Evolutionary conservation across 2,113 vertebrate species (phyloP).

Genomic region (Heterocephalus glaber): DNA sequence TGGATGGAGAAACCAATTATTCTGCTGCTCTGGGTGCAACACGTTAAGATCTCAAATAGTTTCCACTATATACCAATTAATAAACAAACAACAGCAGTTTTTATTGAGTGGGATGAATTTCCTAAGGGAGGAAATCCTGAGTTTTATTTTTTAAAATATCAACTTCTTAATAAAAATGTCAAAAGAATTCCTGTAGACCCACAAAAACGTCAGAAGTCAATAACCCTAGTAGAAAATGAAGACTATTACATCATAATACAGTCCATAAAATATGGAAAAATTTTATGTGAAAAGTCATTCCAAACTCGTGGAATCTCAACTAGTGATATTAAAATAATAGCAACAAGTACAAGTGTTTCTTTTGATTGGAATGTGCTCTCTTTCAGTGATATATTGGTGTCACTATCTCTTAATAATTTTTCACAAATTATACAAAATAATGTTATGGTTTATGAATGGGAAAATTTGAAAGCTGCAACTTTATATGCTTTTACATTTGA

Average conservation of each 20-base stretch:
- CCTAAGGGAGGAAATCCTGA: slow-evolving; percentile 82
- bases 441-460: slow-evolving; percentile 80
- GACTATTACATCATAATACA: slow-evolving; percentile 86
- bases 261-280: slow-evolving; percentile 83
- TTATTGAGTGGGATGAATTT: slow-evolving; percentile 85
- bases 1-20: slow-evolving; percentile 83
- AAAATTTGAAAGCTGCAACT: slow-evolving; percentile 85
- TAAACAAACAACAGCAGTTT: slow-evolving; percentile 78
- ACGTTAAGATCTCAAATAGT: slow-evolving; percentile 81
- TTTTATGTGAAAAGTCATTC: slow-evolving; percentile 85
- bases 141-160: slow-evolving; percentile 84
- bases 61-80: slow-evolving; percentile 68
- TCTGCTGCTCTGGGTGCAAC: slow-evolving; percentile 79
- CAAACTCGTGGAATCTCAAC: slow-evolving; percentile 82
- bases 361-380: slow-evolving; percentile 85
- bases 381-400: slow-evolving; percentile 78
- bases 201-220: slow-evolving; percentile 82
- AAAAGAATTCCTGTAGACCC: slow-evolving; percentile 77
- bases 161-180: slow-evolving; percentile 79
- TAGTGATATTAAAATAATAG: slow-evolving; percentile 78
- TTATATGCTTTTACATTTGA: slow-evolving; percentile 84
- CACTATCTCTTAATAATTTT: slow-evolving; percentile 80
- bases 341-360: slow-evolving; percentile 86
- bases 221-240: slow-evolving; percentile 83
- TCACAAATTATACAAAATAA: slow-evolving; percentile 73